These are phyloP conservation scores for Pampusana beccarii DNA, from an alignment of 2,113 vertebrate genomes.

Conservation along the genomic window DNA sequence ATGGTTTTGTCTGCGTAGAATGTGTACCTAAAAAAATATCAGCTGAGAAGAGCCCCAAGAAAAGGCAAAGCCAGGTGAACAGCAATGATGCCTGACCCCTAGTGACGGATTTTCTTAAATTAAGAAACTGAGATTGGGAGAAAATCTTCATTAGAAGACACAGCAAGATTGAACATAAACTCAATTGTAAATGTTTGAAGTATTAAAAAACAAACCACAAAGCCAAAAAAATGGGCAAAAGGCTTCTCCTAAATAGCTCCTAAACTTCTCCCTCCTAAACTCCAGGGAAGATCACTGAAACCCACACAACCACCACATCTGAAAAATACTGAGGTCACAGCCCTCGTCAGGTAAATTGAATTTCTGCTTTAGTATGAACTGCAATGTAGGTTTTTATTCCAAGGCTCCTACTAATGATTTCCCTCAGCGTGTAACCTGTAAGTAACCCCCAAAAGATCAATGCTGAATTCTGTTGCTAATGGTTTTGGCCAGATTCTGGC, in stretches of 20 bases:
- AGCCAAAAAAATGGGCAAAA: neutral
- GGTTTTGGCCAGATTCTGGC: neutral
- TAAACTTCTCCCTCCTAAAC: neutral
- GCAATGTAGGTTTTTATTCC: neutral
- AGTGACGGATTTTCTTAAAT: neutral
- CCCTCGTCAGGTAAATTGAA: neutral
- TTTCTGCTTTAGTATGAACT: neutral
- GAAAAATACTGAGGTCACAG: neutral
- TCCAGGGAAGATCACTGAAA: neutral
- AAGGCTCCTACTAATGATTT: neutral
- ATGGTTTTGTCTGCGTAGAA: neutral
- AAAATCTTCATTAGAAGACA: neutral
- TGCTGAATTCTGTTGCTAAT: neutral
- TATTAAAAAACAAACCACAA: too few relatives aligned
- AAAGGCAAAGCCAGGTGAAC: neutral
- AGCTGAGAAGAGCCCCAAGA: neutral
- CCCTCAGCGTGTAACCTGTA: neutral
- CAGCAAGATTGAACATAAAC: neutral
- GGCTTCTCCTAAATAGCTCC: neutral
- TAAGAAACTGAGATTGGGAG: neutral
- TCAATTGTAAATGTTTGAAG: neutral
- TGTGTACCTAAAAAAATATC: rapidly evolving
- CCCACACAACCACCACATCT: neutral
- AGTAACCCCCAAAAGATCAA: neutral
- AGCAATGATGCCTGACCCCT: neutral